Evolutionary conservation across 2,888 invertebrate species (phyloP), one percentile per base, ranked within the genome.

Genomic region (Napeogenes inachia): DNA sequence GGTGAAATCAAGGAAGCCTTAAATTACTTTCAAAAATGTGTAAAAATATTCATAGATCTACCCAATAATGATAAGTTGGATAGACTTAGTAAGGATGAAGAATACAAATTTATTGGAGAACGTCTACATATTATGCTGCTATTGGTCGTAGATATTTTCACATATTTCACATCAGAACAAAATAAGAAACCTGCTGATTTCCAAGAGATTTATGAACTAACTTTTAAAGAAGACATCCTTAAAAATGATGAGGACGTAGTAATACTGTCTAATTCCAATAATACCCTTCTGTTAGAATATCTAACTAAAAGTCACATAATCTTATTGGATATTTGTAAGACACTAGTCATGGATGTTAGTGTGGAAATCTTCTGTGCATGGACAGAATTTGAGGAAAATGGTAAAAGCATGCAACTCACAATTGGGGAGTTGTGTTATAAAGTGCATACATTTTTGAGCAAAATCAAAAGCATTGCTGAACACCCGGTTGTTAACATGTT

Each of bases 331-430:
- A 75, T 73, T 64, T 84, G 79, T 64, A 79, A 84, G 69, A 75
- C 74, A 46, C 71, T 87, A 38, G 78, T 86, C 12, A 89, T 89
- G 86, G 82, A 77, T 67, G 75, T 89, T 0, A 89, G 80, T 76
- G 80, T 89, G 30, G 85, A 89, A 62, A 81, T 86, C 65, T 90
- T 84, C 72, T 90, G 90, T 75, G 79, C 85, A 12, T 90, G 90
- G 90, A 85, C 84, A 75, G 90, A 90, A 68, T 82, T 81, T 79
- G 82, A 84, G 67, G 80, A 82, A 13, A 72, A 79, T 67, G 80
- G 78, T 2, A 78, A 76, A 73, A 88, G 70, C 62, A 79, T 87
- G 80, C 90, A 90, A 65, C 80, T 83, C 69, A 73, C 65, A 53
- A 78, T 89, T 68, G 88, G 89, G 13, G 86, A 88, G 66, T 65